phyloP scores from a whole-genome alignment of 1,140 invertebrate species.

The Macrostomum lignano region DNA sequence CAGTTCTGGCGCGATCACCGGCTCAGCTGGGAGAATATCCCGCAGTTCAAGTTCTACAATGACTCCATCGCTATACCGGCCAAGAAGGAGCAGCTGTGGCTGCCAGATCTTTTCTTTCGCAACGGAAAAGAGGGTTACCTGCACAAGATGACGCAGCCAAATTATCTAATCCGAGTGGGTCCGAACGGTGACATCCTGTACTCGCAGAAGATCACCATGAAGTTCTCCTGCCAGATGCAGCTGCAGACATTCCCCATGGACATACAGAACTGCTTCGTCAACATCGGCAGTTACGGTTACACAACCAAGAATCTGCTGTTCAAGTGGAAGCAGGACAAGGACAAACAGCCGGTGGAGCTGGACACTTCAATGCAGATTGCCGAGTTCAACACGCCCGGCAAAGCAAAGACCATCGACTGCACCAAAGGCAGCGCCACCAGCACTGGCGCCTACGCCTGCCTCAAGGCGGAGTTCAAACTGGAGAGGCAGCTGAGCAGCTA shows the following conservation, averaged over 20 bases:
- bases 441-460: conserved; percentile 13
- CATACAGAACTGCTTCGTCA: conserved; percentile 9
- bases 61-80: background rate
- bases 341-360: background rate
- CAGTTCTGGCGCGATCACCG: conserved; percentile 48
- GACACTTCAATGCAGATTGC: conserved; percentile 1
- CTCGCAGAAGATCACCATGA: conserved; percentile 12
- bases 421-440: background rate
- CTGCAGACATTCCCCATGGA: conserved; percentile 9
- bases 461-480: conserved; percentile 11
- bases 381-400: background rate
- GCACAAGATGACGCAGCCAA: conserved; percentile 32
- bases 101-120: conserved; percentile 39
- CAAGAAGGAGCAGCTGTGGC: conserved; percentile 32
- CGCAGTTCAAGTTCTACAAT: background rate
- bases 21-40: conserved; percentile 28
- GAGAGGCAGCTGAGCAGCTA: conserved; percentile 13
- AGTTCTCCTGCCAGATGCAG: conserved; percentile 9
- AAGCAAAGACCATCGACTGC: conserved; percentile 6
- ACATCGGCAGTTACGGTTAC: conserved; percentile 9
- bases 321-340: background rate
- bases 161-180: conserved; percentile 35
- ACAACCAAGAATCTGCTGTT: conserved; percentile 4
- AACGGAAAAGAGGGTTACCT: conserved; percentile 35
- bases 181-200: conserved; percentile 35